Evolutionary conservation across 2,113 vertebrate genomes (phyloP), one percentile per base, ranked within the genome.

Genomic region (Cinclus cinclus): DNA sequence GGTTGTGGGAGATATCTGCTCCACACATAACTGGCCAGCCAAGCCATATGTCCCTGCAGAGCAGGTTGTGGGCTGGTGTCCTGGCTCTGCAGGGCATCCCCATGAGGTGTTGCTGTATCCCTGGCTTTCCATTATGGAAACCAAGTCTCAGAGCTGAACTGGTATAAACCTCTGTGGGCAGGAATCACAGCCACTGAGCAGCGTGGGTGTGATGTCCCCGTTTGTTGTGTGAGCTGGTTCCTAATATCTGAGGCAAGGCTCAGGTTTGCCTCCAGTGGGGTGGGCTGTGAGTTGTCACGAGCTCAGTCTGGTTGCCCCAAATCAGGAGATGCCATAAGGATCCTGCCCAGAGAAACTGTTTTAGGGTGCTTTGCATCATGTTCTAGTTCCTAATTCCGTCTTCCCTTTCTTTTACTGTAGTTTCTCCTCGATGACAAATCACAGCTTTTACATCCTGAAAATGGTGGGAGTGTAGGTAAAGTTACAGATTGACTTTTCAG

Each of bases 121-220:
- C 37, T 83, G 75, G 28, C 18, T 37, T 64, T 78, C 67, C 41
- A 1, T 44, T 15, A 11, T 22, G 21, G 50, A 70, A 56, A 58
- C n/a, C 37, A 13, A 5, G 13, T 24, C 10, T 33, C 4, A 1
- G 30, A 91, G 76, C 37, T 68, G 1, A 35, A 69, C 15, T 6
- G 22, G 7, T 52, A 50, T 47, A 13, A 81, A 25, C 13, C 39
- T 49, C 18, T 52, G 30, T 0, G 0, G 44, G 39, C 21, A 28
- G 47, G 13, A 46, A 3, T 39, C 11, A 10, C 52, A 77, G 64
- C 44, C 59, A 30, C 17, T 5, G 42, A 46, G 46, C 37, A n/a
- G 52, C 0, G 0, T 35, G 78, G 18, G 21, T 49, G 30, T 15
- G 13, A 22, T 50, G 33, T 22, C 64, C 18, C 46, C 1, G 0